Evolutionary conservation across 2,888 invertebrate genomes (phyloP).

Genomic region (Temnothorax ravouxi): DNA sequence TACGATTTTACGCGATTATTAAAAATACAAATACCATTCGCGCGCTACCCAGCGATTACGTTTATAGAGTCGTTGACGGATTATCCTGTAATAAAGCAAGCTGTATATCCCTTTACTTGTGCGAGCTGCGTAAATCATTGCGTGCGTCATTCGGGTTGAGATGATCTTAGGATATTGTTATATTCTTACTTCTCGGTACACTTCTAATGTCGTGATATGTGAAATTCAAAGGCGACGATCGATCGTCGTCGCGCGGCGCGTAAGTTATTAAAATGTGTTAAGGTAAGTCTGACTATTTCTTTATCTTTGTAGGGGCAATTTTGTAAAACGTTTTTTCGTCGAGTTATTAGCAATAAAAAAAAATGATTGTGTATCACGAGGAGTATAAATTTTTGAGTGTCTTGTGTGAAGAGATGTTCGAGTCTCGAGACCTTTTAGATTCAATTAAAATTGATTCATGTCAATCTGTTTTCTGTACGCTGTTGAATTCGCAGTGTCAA

Average conservation of each 20-base stretch:
- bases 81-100: conserved; percentile 37
- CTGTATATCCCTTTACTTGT: conserved; percentile 31
- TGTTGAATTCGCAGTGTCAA: too few relatives aligned
- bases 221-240: conserved; percentile 4
- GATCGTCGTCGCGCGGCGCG: conserved; percentile 7
- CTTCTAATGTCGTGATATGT: conserved; percentile 4
- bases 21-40: conserved; percentile 20
- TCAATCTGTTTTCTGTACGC: neutral
- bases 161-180: conserved; percentile 31
- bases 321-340: conserved; percentile 30
- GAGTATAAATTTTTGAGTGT: neutral
- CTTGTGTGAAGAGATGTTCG: neutral
- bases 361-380: neutral
- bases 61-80: conserved; percentile 28
- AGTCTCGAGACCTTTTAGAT: neutral
- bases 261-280: conserved; percentile 35
- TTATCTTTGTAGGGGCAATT: conserved; percentile 28
- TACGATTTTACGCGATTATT: conserved; percentile 32
- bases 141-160: conserved; percentile 12
- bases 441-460: neutral
- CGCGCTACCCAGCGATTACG: conserved; percentile 44
- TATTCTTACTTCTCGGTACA: conserved; percentile 17
- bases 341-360: conserved; percentile 27
- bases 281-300: conserved; percentile 49
- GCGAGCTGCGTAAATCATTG: conserved; percentile 44